A percentile compares a stretch with the other conserved stretches of the same genome.
phyloP scores from a whole-genome alignment of 2,113 vertebrate genomes.

The Opisthocomus hoazin region DNA sequence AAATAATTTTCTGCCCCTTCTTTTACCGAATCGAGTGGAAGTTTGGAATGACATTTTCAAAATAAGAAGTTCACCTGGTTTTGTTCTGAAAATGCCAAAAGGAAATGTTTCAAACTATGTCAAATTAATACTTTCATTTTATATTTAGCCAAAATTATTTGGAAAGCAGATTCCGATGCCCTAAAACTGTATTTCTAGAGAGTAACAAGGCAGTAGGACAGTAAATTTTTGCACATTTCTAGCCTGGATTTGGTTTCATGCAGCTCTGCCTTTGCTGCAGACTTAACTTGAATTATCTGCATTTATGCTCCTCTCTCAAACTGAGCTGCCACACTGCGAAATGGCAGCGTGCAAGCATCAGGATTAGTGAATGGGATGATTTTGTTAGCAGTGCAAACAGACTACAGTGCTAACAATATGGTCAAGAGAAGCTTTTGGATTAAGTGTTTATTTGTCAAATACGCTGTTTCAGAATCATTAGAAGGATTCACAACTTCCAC shows the following conservation, averaged over 20 bases:
- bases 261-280: neutral
- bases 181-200: neutral
- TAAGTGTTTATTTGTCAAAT: constrained; percentile 26
- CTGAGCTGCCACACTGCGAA: neutral
- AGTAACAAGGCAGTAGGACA: neutral
- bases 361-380: neutral
- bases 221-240: neutral
- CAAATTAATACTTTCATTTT: neutral
- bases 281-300: neutral
- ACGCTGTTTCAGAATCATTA: neutral
- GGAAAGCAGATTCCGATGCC: neutral
- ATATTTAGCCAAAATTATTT: neutral
- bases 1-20: neutral
- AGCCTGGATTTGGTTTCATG: neutral
- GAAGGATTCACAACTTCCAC: constrained; percentile 11
- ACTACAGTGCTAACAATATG: neutral
- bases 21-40: neutral
- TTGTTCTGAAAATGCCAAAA: neutral
- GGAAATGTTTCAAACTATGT: neutral
- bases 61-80: neutral
- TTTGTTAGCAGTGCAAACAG: constrained; percentile 14
- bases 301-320: neutral
- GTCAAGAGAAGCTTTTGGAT: constrained; percentile 10
- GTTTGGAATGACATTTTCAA: neutral
- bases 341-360: neutral